Evolutionary conservation across 2,113 vertebrate genomes (phyloP), one percentile per base, ranked within the genome.

Genomic region (Xenopus laevis): DNA sequence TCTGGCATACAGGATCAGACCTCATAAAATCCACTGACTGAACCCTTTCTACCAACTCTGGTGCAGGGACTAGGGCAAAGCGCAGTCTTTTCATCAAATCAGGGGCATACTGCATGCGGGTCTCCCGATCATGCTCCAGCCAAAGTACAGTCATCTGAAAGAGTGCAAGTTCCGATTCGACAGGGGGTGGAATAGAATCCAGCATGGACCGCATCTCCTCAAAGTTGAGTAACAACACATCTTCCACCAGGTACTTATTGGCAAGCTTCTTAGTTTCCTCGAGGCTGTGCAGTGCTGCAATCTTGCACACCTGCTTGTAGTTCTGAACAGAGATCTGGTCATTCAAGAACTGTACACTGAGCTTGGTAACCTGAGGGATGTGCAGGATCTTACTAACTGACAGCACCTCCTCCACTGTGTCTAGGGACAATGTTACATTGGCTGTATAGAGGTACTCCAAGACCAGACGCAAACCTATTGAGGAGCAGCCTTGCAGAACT

Each of bases 281-380:
- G 85, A 99, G 94, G 84, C 96, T 96, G 81, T 99, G 97, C 74
- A 98, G 90, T 7, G 97, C 97, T 1, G 97, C 96, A 74, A 99
- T 98, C 92, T 98, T 98, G 91, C 97, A 98, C 90, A 99, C 97
- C 91, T 98, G 97, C 91, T 98, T 98, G 92, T 99, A 98, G 93
- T 98, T 99, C 91, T 98, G 97, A 88, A 98, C 97, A 11, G 97
- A 99, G 86, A 99, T 98, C 92, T 99, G 97, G 88, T 98, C 97
- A 82, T 99, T 99, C 88, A 99, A 97, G 86, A 99, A 99, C 95
- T 99, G 97, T 85, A 98, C 96, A 63, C 96, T 97, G 65, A 98
- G 96, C 90, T 98, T 98, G 83, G 96, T 99, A 81, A 99, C 94
- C 91, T 98, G 96, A 65, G 96, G 96, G 83, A 99, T 92, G 90